phyloP scores from a whole-genome alignment of 2,797 vertebrate genomes.

The Epinephelus awoara region DNA sequence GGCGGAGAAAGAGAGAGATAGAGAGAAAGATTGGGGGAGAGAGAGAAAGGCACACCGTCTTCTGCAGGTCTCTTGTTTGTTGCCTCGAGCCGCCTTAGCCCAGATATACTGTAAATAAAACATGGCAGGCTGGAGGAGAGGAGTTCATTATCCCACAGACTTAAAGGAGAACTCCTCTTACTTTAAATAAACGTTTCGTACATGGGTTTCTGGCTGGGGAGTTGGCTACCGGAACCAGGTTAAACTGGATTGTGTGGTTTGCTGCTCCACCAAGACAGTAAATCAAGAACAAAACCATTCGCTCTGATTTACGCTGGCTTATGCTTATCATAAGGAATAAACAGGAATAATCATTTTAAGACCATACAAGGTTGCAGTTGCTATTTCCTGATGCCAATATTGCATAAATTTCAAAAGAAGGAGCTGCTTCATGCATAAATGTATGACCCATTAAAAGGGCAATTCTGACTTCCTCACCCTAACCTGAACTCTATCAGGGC shows the following conservation, averaged over 20 bases:
- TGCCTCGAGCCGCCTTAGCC: constrained; percentile 75
- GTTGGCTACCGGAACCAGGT: constrained; percentile 33
- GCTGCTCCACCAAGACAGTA: constrained; percentile 19
- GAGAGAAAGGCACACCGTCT: constrained; percentile 52
- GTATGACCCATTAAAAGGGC: constrained; percentile 55
- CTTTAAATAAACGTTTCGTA: constrained; percentile 28
- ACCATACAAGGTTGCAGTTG: background rate
- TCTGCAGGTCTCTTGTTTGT: constrained; percentile 74
- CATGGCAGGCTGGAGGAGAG: constrained; percentile 76
- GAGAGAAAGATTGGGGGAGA: constrained; percentile 30
- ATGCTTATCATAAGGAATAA: background rate
- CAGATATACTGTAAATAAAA: constrained; percentile 84
- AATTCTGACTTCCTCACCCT: constrained; percentile 58
- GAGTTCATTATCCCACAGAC: constrained; percentile 66
- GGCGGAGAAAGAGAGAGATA: constrained; percentile 72
- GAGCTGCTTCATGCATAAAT: constrained; percentile 45
- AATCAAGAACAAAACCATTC: constrained; percentile 21
- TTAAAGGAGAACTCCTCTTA: constrained; percentile 43
- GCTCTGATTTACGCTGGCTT: constrained; percentile 7
- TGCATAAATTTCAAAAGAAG: constrained; percentile 37
- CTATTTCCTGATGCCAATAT: constrained; percentile 22
- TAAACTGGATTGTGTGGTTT: constrained; percentile 39
- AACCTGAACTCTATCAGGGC: constrained; percentile 61
- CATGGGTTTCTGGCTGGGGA: constrained; percentile 26
- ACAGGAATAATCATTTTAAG: constrained; percentile 10